A percentile compares a stretch with the other conserved stretches of the same genome.
phyloP scores from a whole-genome alignment of 2,797 vertebrate genomes.

The Gallinago nigripennis region DNA sequence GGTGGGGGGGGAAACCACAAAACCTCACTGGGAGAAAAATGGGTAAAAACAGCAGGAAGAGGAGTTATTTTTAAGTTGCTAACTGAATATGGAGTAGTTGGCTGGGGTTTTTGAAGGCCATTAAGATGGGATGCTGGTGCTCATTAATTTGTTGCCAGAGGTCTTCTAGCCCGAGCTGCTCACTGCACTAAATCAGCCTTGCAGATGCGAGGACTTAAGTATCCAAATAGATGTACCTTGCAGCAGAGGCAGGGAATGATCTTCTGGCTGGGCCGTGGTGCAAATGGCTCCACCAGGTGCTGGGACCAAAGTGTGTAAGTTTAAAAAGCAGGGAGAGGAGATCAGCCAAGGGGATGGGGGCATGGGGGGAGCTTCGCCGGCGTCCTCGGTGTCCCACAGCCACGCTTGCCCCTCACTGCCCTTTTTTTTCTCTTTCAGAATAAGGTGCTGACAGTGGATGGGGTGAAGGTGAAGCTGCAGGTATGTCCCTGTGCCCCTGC shows the following conservation, averaged over 20 bases:
- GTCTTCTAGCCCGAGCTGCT: background rate
- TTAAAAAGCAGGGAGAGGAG: background rate
- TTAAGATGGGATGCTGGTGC: background rate
- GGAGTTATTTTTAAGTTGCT: background rate
- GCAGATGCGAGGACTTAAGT: background rate
- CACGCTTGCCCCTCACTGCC: fast-evolving
- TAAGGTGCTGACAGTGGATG: constrained; percentile 92
- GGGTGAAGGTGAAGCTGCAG: constrained; percentile 94
- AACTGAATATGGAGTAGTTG: background rate
- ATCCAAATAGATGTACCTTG: background rate
- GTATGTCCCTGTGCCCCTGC: constrained; percentile 62
- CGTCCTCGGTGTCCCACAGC: fast-evolving
- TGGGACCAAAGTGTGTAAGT: fast-evolving
- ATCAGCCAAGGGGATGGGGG: background rate
- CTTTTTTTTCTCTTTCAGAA: constrained; percentile 83
- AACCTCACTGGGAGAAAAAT: background rate
- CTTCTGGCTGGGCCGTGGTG: background rate
- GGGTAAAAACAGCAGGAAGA: background rate
- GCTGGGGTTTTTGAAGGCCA: background rate
- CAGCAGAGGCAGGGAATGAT: background rate
- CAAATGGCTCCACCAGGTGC: background rate
- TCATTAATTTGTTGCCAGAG: background rate
- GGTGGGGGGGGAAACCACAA: background rate
- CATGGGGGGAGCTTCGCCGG: background rate
- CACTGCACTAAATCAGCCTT: background rate